Evolutionary conservation across 2,797 vertebrate genomes (phyloP).

Genomic region (Alectoris magna): DNA sequence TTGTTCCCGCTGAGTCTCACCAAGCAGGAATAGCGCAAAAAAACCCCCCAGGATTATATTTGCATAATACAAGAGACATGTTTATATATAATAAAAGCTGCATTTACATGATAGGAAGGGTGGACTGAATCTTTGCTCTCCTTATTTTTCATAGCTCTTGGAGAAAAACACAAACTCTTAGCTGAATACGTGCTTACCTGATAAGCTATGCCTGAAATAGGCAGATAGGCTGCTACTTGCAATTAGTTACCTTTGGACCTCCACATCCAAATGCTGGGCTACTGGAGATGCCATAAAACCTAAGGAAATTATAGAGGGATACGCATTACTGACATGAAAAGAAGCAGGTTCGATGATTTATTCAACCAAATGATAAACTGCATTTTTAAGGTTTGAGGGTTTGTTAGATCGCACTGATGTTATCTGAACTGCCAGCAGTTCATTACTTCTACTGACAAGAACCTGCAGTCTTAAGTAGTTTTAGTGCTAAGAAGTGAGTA

Average conservation of each 20-base stretch:
- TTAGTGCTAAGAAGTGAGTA: neutral
- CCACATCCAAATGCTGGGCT: neutral
- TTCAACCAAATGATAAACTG: neutral
- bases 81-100: neutral
- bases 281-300: neutral
- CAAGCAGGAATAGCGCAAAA: neutral
- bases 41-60: neutral
- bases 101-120: neutral
- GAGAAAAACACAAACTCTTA: neutral
- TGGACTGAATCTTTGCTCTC: neutral
- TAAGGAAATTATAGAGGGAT: neutral
- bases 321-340: neutral
- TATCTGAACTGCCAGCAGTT: neutral
- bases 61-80: neutral
- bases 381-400: neutral
- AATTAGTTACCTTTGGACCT: neutral
- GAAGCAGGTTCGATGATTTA: neutral
- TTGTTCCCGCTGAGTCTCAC: neutral
- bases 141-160: neutral
- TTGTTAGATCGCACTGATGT: neutral
- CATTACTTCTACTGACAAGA: neutral
- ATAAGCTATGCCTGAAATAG: neutral
- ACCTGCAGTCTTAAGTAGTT: neutral
- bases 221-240: neutral
- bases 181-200: neutral